phyloP scores from a whole-genome alignment of 2,113 vertebrate genomes.

The Pandion haliaetus region DNA sequence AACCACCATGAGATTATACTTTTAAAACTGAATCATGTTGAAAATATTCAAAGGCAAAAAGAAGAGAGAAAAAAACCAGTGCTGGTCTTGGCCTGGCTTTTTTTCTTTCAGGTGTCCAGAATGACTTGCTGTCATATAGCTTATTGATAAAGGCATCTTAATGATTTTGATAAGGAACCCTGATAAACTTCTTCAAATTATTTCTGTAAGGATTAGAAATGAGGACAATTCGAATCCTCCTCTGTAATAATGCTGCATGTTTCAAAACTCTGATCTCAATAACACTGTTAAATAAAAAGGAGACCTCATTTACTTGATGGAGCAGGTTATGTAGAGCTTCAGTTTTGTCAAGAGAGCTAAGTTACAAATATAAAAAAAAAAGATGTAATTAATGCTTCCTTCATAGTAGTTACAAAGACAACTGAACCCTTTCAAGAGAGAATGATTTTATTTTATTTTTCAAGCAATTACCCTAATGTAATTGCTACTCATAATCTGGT shows the following conservation, averaged over 20 bases:
- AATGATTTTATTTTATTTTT: constrained; percentile 11
- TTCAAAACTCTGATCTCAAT: background rate
- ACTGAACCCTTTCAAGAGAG: constrained; percentile 11
- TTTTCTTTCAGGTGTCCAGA: background rate
- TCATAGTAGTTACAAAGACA: constrained; percentile 1
- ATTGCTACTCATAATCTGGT: background rate
- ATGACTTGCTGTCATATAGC: background rate
- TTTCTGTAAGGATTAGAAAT: background rate
- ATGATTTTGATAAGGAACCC: background rate
- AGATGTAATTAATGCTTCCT: background rate
- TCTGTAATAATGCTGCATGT: background rate
- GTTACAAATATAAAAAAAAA: background rate
- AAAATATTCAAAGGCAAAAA: background rate
- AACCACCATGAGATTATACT: background rate
- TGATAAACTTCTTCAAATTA: background rate
- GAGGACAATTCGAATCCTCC: background rate
- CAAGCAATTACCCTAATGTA: constrained; percentile 11
- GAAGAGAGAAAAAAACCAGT: background rate
- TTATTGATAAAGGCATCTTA: background rate
- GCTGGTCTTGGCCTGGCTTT: background rate
- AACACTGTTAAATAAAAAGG: background rate
- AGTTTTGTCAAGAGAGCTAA: background rate
- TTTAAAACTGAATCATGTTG: background rate
- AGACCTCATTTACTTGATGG: background rate
- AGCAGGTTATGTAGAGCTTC: background rate